Evolutionary conservation across 2,797 vertebrate species (phyloP).

Genomic region (Diplodus puntazzo): DNA sequence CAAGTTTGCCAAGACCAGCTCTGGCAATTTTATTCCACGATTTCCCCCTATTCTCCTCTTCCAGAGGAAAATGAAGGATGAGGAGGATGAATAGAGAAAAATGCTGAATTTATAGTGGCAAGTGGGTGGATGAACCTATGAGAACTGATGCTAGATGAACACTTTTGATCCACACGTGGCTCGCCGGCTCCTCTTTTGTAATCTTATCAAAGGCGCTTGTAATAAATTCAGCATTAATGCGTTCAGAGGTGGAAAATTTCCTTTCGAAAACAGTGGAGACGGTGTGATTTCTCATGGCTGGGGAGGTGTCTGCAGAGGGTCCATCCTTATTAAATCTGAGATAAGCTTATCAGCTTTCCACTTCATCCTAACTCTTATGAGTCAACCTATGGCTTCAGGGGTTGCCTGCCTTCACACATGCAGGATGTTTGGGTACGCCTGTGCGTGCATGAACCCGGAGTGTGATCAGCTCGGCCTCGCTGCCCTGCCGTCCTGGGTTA

Average conservation of each 20-base stretch:
- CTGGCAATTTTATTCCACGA: not conserved
- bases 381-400: slow-evolving; percentile 28
- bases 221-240: slow-evolving; percentile 51
- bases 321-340: slow-evolving; percentile 36
- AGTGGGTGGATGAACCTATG: slow-evolving; percentile 24
- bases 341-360: slow-evolving; percentile 42
- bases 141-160: slow-evolving; percentile 17
- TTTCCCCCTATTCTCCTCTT: not conserved
- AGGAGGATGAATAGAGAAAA: slow-evolving; percentile 41
- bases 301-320: slow-evolving; percentile 15
- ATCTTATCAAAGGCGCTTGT: slow-evolving; percentile 36
- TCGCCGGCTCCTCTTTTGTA: slow-evolving; percentile 29
- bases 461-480: slow-evolving; percentile 59
- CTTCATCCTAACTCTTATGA: slow-evolving; percentile 17
- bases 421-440: slow-evolving; percentile 32
- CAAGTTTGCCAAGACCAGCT: slow-evolving; percentile 14
- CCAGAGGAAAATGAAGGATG: slow-evolving; percentile 10
- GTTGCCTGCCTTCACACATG: slow-evolving; percentile 11
- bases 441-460: slow-evolving; percentile 43
- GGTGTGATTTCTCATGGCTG: slow-evolving; percentile 25
- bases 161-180: slow-evolving; percentile 19
- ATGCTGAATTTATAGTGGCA: slow-evolving; percentile 4
- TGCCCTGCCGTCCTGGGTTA: slow-evolving; percentile 49
- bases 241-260: slow-evolving; percentile 29
- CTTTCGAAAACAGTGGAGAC: slow-evolving; percentile 14